Base-by-base conservation (phyloP, 2,888 invertebrate species). In the Alcis repandata region DNA sequence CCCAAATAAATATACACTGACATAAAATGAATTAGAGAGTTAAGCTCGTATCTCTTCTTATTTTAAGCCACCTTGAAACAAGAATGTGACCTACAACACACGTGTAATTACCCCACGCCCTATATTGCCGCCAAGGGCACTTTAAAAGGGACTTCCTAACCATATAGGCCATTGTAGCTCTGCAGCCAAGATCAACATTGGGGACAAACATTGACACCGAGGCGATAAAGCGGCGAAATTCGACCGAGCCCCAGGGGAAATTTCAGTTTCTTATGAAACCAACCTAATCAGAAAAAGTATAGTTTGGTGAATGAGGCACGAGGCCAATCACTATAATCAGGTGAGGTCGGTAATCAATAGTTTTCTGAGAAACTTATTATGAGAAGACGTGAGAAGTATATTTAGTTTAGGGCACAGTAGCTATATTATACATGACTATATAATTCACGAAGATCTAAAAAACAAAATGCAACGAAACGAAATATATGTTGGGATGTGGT, bases 241-340 rank as follows among this genome's bases (percentile, higher is more conserved):
- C 77, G 79, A 73, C 68, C 73, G 52, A 73, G 65, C 72, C 87
- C 76, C 84, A 0, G 53, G 86, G 86, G 86, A 87, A 87, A 86
- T 87, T 85, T 75, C 76, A 76, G 74, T 76, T 82, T 74, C 79
- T 77, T 76, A 74, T 70, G 76, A 78, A 79, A 77, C 77, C 68
- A 72, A 79, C 72, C 75, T 83, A 81, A 83, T 84, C 79, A 83
- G 73, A 82, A 82, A 79, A 80, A 79, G 71, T 74, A 71, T 76
- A 76, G 43, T 56, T 40, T 53, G 43, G 60, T 67, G 60, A 74
- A 73, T 68, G 59, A 69, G 68, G 51, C 63, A 61, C 51, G 54
- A 67, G 66, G 60, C 56, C 68, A 63, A 68, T 79, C 76, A 73
- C 68, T 76, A 76, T 74, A 73, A 75, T 75, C 77, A 76, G 72